phyloP scores from a whole-genome alignment of 2,113 vertebrate genomes.

The Marcusenius ussheri region DNA sequence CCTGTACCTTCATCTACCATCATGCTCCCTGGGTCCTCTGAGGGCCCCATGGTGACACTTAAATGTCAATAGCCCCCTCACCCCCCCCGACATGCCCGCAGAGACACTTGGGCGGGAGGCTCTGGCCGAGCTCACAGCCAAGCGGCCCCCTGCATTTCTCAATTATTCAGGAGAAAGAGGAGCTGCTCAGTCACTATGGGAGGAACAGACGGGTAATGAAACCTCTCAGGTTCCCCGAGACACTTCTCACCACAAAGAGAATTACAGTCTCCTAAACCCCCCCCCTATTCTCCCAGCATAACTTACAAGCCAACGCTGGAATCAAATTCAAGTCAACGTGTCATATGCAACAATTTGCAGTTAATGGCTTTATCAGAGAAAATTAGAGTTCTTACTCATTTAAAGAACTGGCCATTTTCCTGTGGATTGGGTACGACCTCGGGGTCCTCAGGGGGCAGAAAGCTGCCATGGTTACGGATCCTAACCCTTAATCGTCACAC shows the following conservation, averaged over 20 bases:
- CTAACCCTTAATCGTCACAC: not conserved
- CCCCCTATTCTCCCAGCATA: no score
- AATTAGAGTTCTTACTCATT: not conserved
- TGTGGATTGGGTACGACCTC: not conserved
- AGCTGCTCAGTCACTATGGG: not conserved
- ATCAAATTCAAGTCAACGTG: not conserved
- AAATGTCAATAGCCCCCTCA: not conserved
- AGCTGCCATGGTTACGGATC: not conserved
- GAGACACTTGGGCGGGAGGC: not conserved
- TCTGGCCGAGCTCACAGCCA: not conserved
- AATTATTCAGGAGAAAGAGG: constrained; percentile 10
- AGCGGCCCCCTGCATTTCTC: not conserved
- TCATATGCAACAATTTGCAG: not conserved
- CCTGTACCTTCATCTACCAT: not conserved
- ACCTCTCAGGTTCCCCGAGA: constrained; percentile 3
- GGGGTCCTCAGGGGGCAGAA: not conserved
- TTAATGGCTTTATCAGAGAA: not conserved
- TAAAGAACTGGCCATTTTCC: not conserved
- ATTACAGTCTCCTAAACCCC: not conserved
- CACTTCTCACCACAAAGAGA: not conserved
- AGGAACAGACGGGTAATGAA: not conserved
- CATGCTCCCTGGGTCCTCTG: not conserved
- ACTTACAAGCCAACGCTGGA: not conserved
- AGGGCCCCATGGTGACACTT: not conserved
- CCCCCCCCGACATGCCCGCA: no score